phyloP scores from a whole-genome alignment of 2,888 invertebrate species.

The Heliconius ismenius region DNA sequence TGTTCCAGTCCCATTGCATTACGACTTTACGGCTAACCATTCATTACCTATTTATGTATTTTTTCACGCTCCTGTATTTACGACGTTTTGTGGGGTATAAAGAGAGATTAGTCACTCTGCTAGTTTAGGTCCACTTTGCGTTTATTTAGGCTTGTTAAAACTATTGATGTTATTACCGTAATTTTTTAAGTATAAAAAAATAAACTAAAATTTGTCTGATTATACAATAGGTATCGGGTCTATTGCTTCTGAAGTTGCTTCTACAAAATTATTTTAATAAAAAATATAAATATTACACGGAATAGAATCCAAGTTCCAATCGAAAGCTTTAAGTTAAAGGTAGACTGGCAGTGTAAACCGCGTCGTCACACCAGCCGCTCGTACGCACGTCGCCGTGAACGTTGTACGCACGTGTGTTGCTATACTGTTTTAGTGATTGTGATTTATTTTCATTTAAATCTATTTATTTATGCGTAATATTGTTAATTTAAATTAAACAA shows the following conservation, averaged over 20 bases:
- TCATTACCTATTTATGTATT: too few relatives aligned
- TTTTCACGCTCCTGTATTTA: too few relatives aligned
- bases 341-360: constrained; percentile 34
- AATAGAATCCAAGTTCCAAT: constrained; percentile 30
- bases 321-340: constrained; percentile 40
- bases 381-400: constrained; percentile 26
- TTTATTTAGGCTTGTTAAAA: not conserved
- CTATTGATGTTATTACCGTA: too few relatives aligned
- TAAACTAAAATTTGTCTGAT: not conserved
- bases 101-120: too few relatives aligned
- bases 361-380: constrained; percentile 32
- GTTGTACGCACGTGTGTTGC: constrained; percentile 24
- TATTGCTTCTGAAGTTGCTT: too few relatives aligned
- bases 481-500: not conserved
- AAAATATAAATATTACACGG: constrained; percentile 24
- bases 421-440: constrained; percentile 9
- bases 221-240: not conserved
- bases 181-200: not conserved
- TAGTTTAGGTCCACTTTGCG: not conserved
- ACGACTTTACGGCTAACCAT: too few relatives aligned
- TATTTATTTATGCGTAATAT: not conserved
- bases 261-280: too few relatives aligned
- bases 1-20: too few relatives aligned
- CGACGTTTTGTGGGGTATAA: too few relatives aligned
- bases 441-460: not conserved